A percentile compares a stretch with the other conserved stretches of the same genome.
These are phyloP conservation scores for Cryptoprocta ferox DNA, from an alignment of 2,797 vertebrate genomes.

Conservation along the genomic window DNA sequence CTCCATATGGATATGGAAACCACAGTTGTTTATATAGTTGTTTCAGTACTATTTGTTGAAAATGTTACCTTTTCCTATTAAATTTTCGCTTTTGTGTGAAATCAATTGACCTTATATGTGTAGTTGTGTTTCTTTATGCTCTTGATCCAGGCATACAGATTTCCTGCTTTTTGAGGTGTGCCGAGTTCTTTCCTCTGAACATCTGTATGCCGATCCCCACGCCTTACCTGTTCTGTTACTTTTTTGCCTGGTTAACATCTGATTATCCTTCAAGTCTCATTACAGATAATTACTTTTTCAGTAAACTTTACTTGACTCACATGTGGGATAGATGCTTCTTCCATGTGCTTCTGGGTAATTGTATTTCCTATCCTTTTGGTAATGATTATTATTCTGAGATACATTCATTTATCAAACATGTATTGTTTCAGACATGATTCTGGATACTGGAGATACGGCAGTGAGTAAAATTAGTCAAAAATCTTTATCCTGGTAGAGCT, in stretches of 20 bases:
- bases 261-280: not conserved
- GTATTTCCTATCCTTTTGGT: not conserved
- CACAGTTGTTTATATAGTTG: not conserved
- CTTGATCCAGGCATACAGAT: not conserved
- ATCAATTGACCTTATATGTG: not conserved
- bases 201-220: not conserved
- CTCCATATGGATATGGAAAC: not conserved
- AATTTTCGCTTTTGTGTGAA: not conserved
- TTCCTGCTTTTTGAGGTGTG: not conserved
- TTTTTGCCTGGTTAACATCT: not conserved
- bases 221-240: not conserved
- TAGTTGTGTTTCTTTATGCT: not conserved
- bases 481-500: not conserved
- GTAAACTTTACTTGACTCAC: not conserved
- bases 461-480: not conserved
- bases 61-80: not conserved
- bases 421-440: not conserved
- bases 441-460: not conserved
- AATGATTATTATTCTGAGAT: not conserved
- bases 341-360: not conserved
- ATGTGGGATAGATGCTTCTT: not conserved
- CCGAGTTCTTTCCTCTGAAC: not conserved
- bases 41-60: slow-evolving; percentile 6
- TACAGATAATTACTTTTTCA: not conserved
- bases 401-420: not conserved